phyloP scores from a whole-genome alignment of 2,113 vertebrate species.

The Thermophis baileyi region DNA sequence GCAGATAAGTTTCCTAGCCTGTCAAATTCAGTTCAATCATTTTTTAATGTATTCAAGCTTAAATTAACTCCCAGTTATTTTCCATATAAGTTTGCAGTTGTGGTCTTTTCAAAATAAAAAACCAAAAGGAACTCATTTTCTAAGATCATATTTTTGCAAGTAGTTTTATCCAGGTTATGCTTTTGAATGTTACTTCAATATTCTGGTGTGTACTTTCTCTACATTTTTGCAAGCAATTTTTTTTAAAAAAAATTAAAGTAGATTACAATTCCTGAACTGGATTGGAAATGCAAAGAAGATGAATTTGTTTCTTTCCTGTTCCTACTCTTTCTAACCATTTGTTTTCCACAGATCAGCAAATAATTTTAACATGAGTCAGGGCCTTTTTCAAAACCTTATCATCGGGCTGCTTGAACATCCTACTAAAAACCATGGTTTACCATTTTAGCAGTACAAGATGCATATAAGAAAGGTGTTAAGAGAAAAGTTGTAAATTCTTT shows the following conservation, averaged over 20 bases:
- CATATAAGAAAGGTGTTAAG: not conserved
- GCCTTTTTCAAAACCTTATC: not conserved
- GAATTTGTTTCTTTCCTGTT: not conserved
- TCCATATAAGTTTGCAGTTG: not conserved
- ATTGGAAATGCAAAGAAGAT: not conserved
- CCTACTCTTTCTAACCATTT: not conserved
- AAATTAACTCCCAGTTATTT: not conserved
- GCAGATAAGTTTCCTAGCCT: not conserved
- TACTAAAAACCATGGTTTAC: not conserved
- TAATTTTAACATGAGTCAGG: not conserved
- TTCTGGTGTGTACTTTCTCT: not conserved
- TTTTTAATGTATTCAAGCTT: not conserved
- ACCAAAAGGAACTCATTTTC: conserved; percentile 5
- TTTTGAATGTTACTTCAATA: not conserved
- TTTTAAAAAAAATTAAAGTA: not conserved
- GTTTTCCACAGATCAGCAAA: not conserved
- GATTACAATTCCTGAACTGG: not conserved
- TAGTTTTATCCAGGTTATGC: not conserved
- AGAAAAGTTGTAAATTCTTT: not conserved
- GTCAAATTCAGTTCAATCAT: not conserved
- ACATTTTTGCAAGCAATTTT: not conserved
- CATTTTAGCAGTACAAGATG: not conserved
- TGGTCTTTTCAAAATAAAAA: not conserved
- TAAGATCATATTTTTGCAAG: not conserved
- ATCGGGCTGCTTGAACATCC: not conserved